Evolutionary conservation across 92 coral and sea anemone species (phyloP).

Genomic region (Isaurus tuberculatus): DNA sequence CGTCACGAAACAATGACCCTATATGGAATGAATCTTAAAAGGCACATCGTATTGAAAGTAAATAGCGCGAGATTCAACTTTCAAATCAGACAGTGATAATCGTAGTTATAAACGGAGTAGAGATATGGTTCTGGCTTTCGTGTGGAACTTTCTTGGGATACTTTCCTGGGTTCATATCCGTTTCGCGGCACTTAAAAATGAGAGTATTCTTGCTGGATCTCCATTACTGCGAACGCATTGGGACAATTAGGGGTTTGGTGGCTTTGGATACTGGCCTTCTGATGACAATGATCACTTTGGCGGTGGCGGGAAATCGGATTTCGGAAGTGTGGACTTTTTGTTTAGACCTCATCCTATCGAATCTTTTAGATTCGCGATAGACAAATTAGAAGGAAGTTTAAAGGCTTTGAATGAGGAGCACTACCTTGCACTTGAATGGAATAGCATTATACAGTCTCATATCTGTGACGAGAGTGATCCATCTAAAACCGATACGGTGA

Average conservation of each 20-base stretch:
- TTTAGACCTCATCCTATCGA: slow-evolving; percentile 15
- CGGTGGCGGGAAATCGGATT: slow-evolving; percentile 21
- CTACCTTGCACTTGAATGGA: slow-evolving; percentile 5
- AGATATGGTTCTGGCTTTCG: too few species aligned
- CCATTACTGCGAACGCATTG: too few species aligned
- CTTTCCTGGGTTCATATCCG: too few species aligned
- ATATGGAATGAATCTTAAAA: too few species aligned
- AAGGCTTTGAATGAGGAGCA: slow-evolving; percentile 10
- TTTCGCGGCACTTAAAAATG: too few species aligned
- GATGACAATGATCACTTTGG: slow-evolving; percentile 18
- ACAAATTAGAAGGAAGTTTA: background rate
- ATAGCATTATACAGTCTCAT: background rate
- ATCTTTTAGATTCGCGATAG: background rate
- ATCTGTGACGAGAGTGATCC: background rate
- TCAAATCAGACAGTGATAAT: too few species aligned
- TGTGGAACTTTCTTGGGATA: too few species aligned
- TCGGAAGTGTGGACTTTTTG: background rate
- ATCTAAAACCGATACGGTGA: background rate
- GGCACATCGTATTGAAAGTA: too few species aligned
- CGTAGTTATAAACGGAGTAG: too few species aligned
- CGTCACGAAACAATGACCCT: too few species aligned
- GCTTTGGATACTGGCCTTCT: slow-evolving; percentile 9
- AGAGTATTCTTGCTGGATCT: too few species aligned
- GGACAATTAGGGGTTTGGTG: background rate
- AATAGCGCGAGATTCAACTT: too few species aligned